phyloP scores from a whole-genome alignment of 2,888 invertebrate genomes.

The Heliconius sara region DNA sequence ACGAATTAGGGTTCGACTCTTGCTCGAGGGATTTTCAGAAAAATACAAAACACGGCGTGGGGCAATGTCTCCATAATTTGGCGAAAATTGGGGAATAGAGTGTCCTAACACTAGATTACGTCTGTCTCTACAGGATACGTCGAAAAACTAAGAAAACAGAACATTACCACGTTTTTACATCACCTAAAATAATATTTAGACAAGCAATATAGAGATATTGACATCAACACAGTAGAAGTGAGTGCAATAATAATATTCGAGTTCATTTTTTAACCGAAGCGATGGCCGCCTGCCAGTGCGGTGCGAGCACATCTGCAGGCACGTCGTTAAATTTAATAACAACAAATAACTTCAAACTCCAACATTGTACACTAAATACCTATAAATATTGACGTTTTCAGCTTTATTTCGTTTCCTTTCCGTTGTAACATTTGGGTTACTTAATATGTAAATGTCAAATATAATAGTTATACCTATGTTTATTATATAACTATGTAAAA shows the following conservation, averaged over 20 bases:
- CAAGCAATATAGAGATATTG: neutral
- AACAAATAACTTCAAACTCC: conserved; percentile 30
- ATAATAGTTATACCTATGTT: neutral
- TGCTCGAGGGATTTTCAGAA: no score
- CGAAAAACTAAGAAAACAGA: no score
- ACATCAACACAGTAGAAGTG: neutral
- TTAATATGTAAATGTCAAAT: neutral
- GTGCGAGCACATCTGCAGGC: conserved; percentile 36
- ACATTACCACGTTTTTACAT: no score
- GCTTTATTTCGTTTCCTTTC: neutral
- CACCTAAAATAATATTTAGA: neutral
- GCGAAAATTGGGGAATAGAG: no score
- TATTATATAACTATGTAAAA: neutral
- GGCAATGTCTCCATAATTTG: no score
- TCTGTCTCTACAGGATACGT: no score
- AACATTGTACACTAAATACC: conserved; percentile 23
- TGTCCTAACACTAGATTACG: no score
- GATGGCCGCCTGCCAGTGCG: conserved; percentile 30
- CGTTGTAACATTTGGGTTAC: neutral
- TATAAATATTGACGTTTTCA: conserved; percentile 27
- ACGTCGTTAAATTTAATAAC: conserved; percentile 38
- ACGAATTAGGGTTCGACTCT: no score
- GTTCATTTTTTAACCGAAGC: conserved; percentile 20
- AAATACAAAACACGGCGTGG: no score
- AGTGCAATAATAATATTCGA: conserved; percentile 5